Percentiles rank a stretch among this genome's conserved stretches.
Conservation (phyloP, 92 coral and sea anemone species). For the Porites divaricata region DNA sequence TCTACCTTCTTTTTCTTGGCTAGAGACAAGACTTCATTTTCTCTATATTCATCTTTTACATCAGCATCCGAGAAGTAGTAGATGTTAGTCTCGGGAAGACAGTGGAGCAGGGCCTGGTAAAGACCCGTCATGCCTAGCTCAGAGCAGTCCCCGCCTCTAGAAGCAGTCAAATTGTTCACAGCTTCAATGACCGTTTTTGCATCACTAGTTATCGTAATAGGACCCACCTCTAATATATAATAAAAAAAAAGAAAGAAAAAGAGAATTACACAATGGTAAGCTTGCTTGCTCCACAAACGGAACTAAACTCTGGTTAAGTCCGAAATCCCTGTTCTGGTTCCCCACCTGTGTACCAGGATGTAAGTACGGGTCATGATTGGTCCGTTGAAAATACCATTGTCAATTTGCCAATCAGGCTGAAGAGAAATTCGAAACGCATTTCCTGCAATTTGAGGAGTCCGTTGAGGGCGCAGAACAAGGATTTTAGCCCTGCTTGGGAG, state of each 20-base stretch:
- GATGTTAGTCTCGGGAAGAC: constrained; percentile 52
- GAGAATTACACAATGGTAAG: no score
- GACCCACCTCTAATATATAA: constrained; percentile 51
- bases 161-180: constrained; percentile 44
- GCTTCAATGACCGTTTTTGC: constrained; percentile 53
- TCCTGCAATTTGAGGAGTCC: no score
- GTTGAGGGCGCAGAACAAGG: no score
- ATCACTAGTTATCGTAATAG: constrained; percentile 57
- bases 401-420: no score
- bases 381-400: no score
- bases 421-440: no score
- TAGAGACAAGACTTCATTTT: constrained; percentile 42
- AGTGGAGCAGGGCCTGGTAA: constrained; percentile 61
- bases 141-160: constrained; percentile 73
- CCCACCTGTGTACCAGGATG: no score
- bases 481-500: no score
- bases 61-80: constrained; percentile 67
- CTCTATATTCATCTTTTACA: constrained; percentile 43
- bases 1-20: constrained; percentile 47
- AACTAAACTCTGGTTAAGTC: no score
- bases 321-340: no score
- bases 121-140: constrained; percentile 73
- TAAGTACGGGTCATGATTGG: no score
- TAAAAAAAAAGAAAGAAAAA: background rate
- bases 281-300: no score